Base-by-base conservation (phyloP, 2,888 invertebrate genomes). In the Drosophila melanosoma region DNA sequence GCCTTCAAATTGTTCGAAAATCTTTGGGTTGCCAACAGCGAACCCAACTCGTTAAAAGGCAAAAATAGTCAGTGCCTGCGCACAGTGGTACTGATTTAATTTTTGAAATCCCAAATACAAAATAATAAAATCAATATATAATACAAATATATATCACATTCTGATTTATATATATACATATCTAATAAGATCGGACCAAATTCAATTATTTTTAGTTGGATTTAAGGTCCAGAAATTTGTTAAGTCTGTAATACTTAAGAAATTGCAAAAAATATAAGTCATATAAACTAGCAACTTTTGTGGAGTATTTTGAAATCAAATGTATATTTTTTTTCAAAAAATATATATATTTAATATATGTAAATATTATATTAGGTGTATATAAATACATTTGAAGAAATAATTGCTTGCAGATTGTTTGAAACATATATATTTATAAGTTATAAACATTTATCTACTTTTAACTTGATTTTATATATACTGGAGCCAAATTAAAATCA, bases 1-100 rank as follows among this genome's bases (percentile, higher is more conserved):
- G 54, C 54, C 36, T 54, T 23, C 36, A 20, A 54, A 72, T 65
- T 77, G 76, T 72, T 76, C 63, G 74, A 82, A 82, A 79, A 72
- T 77, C 73, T 71, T 70, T 64, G 35, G 48, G 40, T 29, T 45
- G 32, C 40, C 48, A 45, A 26, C 36, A 36, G 20, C 20, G 35
- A 23, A 32, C 17, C 35, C 29, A 33, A 33, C 63, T 65, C 49
- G 45, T 38, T 56, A 82, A 82, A 69, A 70, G 73, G 76, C 79
- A 75, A 69, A 7, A 54, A 26, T 40, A 45, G 49, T 53, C 68
- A 69, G 40, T 40, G 49, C 33, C 49, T 49, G 53, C 52, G 61
- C 61, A 80, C 79, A 75, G 64, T 82, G 80, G 40, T 2, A 33
- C 42, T 8, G 35, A 36, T 11, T 1, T 10, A 1, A 63, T 54